Percentiles rank a stretch among this genome's conserved stretches.
Conservation (phyloP, 2,888 invertebrate genomes). For the Heliconius hortense region DNA sequence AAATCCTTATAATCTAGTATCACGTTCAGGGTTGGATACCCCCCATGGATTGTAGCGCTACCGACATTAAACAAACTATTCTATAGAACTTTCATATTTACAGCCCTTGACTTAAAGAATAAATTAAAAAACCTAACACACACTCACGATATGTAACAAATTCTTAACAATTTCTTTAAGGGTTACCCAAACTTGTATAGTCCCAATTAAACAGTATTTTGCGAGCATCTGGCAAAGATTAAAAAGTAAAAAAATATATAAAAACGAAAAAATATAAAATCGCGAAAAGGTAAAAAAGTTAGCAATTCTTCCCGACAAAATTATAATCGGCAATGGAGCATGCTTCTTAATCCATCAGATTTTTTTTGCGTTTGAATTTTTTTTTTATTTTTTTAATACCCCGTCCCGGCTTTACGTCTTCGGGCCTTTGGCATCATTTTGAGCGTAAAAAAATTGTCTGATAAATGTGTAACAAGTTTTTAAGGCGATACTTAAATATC, state of each 20-base stretch:
- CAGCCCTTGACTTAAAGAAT: neutral
- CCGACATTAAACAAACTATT: conserved; percentile 2
- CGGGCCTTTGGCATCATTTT: conserved; percentile 57
- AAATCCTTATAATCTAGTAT: conserved; percentile 31
- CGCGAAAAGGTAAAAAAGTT: conserved; percentile 51
- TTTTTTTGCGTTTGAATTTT: conserved; percentile 49
- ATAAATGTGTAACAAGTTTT: conserved; percentile 37
- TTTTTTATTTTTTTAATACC: conserved; percentile 43
- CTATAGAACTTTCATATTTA: conserved; percentile 37
- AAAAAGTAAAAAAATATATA: conserved; percentile 43
- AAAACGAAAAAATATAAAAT: conserved; percentile 39
- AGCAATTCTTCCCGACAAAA: conserved; percentile 58
- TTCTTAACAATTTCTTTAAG: conserved; percentile 46
- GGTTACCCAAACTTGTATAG: conserved; percentile 48
- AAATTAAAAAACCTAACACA: conserved; percentile 2
- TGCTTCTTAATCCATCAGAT: conserved; percentile 67
- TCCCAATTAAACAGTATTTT: conserved; percentile 73
- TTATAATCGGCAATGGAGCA: conserved; percentile 77
- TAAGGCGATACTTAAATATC: conserved; percentile 6
- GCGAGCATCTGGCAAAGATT: conserved; percentile 63
- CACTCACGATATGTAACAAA: neutral
- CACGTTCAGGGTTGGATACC: conserved; percentile 40
- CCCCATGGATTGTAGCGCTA: conserved; percentile 48
- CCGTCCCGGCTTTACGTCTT: conserved; percentile 53
- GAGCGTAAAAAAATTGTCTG: conserved; percentile 42